phyloP scores from a whole-genome alignment of 2,113 vertebrate genomes.

The Labeo catla region DNA sequence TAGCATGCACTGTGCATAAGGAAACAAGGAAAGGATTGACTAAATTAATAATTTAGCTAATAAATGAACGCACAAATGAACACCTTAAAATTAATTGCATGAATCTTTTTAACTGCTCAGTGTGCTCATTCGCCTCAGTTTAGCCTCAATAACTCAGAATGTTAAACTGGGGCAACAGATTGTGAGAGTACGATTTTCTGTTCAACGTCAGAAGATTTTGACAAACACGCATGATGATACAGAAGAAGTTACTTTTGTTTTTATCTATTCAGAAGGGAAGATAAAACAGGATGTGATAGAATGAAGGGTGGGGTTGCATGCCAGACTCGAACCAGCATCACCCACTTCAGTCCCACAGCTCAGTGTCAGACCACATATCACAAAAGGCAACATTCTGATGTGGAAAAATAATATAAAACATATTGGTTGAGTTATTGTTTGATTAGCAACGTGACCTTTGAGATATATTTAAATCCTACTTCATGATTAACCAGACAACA shows the following conservation, averaged over 20 bases:
- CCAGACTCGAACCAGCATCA: neutral
- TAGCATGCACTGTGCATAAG: neutral
- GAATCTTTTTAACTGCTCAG: neutral
- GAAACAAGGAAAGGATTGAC: neutral
- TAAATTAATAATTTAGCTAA: neutral
- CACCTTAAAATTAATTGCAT: neutral
- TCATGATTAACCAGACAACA: slow-evolving; percentile 26
- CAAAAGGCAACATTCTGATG: slow-evolving; percentile 32
- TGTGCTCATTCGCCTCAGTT: neutral
- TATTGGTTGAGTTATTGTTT: neutral
- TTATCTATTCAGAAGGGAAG: neutral
- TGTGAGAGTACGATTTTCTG: slow-evolving; percentile 1
- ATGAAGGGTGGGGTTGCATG: neutral
- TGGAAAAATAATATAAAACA: slow-evolving; percentile 3
- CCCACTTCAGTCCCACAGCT: neutral
- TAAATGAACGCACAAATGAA: neutral
- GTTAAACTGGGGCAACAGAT: slow-evolving; percentile 17
- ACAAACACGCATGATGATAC: neutral
- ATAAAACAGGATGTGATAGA: neutral
- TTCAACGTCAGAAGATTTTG: neutral
- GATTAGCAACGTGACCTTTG: neutral
- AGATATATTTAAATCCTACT: slow-evolving; percentile 29
- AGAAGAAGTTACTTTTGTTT: slow-evolving; percentile 2
- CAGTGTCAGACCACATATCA: neutral
- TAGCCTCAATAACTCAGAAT: slow-evolving; percentile 2